phyloP scores from a whole-genome alignment of 2,113 vertebrate genomes.

The Greenwoodochromis staneri region DNA sequence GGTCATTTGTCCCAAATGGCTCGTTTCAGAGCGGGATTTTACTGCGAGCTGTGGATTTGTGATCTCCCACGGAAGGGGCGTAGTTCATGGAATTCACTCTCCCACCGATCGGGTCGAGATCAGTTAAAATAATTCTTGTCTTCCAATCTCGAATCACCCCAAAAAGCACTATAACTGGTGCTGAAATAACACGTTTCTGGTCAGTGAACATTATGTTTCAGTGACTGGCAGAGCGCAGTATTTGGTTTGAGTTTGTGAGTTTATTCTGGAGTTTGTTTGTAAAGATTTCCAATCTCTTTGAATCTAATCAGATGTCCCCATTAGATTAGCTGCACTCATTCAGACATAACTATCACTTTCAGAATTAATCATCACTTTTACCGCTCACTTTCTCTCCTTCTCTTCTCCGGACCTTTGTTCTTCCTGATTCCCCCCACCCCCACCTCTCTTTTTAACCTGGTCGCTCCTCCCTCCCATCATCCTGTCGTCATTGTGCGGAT shows the following conservation, averaged over 20 bases:
- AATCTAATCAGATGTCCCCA: background rate
- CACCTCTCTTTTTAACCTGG: background rate
- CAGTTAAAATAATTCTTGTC: background rate
- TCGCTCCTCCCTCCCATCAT: background rate
- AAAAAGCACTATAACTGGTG: background rate
- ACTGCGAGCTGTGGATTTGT: background rate
- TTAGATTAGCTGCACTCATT: background rate
- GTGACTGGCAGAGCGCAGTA: background rate
- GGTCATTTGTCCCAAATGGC: constrained; percentile 9
- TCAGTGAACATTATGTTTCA: background rate
- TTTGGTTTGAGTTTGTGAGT: background rate
- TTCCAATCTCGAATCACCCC: background rate
- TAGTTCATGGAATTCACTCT: background rate
- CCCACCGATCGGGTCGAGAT: fast-evolving
- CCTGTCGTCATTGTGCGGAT: background rate
- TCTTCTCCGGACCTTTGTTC: background rate
- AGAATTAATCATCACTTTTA: background rate
- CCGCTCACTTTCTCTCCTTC: background rate
- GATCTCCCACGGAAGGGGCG: background rate
- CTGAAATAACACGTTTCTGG: background rate
- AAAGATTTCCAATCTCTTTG: background rate
- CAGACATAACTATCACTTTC: background rate
- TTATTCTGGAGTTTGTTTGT: background rate
- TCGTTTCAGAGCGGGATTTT: background rate
- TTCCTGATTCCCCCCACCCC: background rate